These are phyloP conservation scores for Rhinolophus ferrumequinum DNA, from an alignment of 2,113 vertebrate species.

Conservation along the genomic window DNA sequence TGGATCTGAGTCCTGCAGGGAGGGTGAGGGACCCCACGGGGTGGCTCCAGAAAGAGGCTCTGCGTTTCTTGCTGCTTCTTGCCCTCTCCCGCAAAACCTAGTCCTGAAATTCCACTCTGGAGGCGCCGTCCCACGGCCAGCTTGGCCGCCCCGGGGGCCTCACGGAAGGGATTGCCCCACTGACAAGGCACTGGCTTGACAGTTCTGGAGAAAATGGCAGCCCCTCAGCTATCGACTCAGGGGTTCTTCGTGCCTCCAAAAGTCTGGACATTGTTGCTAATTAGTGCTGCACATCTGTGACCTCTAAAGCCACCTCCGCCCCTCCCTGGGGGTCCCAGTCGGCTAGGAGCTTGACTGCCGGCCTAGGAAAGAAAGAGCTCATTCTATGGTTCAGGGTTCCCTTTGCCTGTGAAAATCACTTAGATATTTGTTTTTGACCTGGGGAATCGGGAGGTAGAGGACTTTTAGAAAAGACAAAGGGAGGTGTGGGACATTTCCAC, in stretches of 20 bases:
- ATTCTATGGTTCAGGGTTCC: background rate
- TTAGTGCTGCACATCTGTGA: background rate
- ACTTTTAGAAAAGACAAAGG: background rate
- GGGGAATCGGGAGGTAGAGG: background rate
- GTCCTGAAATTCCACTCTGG: background rate
- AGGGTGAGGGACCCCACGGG: background rate
- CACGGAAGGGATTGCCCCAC: background rate
- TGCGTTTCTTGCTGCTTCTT: background rate
- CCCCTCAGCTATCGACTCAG: background rate
- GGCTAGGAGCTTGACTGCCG: background rate
- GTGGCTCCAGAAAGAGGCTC: background rate
- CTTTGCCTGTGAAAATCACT: background rate
- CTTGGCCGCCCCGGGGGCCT: background rate
- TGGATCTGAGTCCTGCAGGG: background rate
- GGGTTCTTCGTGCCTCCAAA: background rate
- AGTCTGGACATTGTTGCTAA: background rate
- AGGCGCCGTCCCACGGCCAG: background rate
- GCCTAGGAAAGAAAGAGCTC: background rate
- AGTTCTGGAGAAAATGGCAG: background rate
- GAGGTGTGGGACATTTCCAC: background rate
- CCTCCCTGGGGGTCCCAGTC: background rate
- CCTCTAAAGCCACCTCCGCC: background rate
- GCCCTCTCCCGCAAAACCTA: background rate
- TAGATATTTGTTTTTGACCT: background rate
- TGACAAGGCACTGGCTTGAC: background rate